phyloP scores from a whole-genome alignment of 2,113 vertebrate genomes.

The Bujurquina vittata region DNA sequence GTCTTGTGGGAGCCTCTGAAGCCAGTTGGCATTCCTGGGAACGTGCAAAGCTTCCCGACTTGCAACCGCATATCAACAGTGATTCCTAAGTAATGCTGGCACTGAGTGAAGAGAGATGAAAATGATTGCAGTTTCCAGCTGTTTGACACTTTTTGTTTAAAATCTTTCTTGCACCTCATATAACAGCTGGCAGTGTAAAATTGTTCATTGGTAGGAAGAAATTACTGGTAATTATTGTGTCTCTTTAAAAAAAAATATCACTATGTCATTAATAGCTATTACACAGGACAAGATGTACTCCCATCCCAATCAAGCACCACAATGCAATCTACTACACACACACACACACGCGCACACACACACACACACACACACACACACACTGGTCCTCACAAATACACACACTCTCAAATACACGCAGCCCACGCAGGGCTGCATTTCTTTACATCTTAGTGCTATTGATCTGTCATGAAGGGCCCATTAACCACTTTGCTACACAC shows the following conservation, averaged over 20 bases:
- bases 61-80: background rate
- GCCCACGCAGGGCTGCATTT: slow-evolving; percentile 15
- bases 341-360: background rate
- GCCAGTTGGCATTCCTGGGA: background rate
- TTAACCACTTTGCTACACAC: slow-evolving; percentile 36
- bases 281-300: slow-evolving; percentile 3
- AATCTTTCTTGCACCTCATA: background rate
- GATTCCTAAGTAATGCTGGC: background rate
- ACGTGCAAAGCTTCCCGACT: background rate
- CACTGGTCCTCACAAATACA: background rate
- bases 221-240: slow-evolving; percentile 40
- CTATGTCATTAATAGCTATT: slow-evolving; percentile 6
- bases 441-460: slow-evolving; percentile 45
- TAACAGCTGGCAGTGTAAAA: background rate
- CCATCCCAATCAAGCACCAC: background rate
- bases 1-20: slow-evolving; percentile 29
- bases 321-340: background rate
- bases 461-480: slow-evolving; percentile 43
- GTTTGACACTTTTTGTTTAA: slow-evolving; percentile 5
- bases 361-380: background rate
- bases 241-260: slow-evolving; percentile 3
- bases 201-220: slow-evolving; percentile 4
- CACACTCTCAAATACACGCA: background rate
- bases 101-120: background rate
- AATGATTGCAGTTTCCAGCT: slow-evolving; percentile 6